Evolutionary conservation across 2,888 invertebrate genomes (phyloP).

Genomic region (Vannuccia rotundouncinata): DNA sequence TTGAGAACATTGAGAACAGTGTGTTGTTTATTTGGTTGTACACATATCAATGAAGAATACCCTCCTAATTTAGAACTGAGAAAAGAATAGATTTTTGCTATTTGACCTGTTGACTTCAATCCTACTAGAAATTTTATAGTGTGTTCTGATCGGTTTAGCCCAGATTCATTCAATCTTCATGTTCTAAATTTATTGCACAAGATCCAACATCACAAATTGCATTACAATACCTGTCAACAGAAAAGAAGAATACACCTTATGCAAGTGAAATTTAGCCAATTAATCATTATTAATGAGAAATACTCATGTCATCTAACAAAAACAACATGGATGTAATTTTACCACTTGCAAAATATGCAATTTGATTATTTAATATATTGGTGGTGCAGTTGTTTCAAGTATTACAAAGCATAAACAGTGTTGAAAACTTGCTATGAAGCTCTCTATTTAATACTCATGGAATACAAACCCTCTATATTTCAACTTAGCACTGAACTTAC

Average conservation of each 20-base stretch:
- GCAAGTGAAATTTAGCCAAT: neutral
- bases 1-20: too few relatives aligned
- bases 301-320: slow-evolving; percentile 5
- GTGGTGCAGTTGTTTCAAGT: neutral
- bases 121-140: too few relatives aligned
- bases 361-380: slow-evolving; percentile 5
- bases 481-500: too few relatives aligned
- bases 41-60: too few relatives aligned
- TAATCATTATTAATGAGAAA: neutral
- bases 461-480: too few relatives aligned
- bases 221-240: slow-evolving; percentile 10
- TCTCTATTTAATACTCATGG: too few relatives aligned
- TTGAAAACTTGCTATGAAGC: slow-evolving; percentile 9
- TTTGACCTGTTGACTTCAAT: too few relatives aligned
- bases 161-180: slow-evolving; percentile 20
- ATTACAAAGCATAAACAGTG: slow-evolving; percentile 4
- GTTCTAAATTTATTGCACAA: neutral
- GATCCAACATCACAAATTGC: neutral
- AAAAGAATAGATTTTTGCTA: too few relatives aligned
- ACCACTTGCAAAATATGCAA: neutral
- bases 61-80: too few relatives aligned
- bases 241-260: neutral
- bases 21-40: too few relatives aligned
- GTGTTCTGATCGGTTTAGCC: too few relatives aligned
- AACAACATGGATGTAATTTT: neutral